Evolutionary conservation across 2,888 invertebrate genomes (phyloP), one percentile per base, ranked within the genome.

Genomic region (Cryptocephalus moraei): DNA sequence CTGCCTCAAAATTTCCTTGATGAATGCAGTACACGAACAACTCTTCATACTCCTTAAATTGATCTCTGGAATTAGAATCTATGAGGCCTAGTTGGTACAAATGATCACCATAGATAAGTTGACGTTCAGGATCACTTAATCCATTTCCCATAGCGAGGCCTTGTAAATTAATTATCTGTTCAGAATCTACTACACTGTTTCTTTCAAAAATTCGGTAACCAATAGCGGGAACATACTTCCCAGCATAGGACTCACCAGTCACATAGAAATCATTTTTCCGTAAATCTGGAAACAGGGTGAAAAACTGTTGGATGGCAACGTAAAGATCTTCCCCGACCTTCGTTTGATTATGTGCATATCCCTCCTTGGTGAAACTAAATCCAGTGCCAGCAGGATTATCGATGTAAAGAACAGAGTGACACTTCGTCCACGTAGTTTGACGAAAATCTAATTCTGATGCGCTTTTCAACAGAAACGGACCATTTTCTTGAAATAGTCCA

Each of bases 401-500:
- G 13, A 43, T 43, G 31, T 43, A 43, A 8, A 43, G 12, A 9
- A 43, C 8, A n/a, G 32, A 33, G 12, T 43, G 43, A 11, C 31
- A 13, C 2, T 32, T 33, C 8, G 8, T 8, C 43, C 43, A 43
- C 2, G 33, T 91, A 91, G 1, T n/a, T 8, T 33, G 8, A 9
- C 43, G 6, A 9, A 33, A 8, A 13, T 43, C 8, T 13, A 43
- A n/a, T 8, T 33, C 3, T 2, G 2, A 9, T 6, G 33, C 3
- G 12, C 56, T 56, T 43, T 75, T 75, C 0, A 84, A 74, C 42
- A 66, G 60, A 56, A 83, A 80, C 1, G 64, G 64, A 0, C 94
- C 88, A 63, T 91, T 86, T 71, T 93, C 93, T 0, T 80, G 79
- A 62, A 91, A 90, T 2, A 91, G 71, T 0, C 90, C 90, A 56